A percentile compares a stretch with the other conserved stretches of the same genome.
These are phyloP conservation scores for Bruchidius siliquastri DNA, from an alignment of 2,888 invertebrate species.

Conservation along the genomic window DNA sequence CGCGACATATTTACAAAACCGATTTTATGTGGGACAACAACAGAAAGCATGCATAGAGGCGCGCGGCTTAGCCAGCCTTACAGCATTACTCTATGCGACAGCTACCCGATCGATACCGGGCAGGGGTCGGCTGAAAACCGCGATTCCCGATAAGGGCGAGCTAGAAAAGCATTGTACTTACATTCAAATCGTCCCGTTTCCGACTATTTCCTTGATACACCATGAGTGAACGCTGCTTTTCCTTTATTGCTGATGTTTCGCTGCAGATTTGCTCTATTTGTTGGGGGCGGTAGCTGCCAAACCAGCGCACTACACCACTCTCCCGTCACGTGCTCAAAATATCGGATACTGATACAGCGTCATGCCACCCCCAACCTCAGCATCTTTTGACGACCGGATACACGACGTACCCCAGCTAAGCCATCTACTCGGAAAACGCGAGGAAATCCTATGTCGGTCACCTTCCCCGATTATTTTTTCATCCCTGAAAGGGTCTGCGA, in stretches of 20 bases:
- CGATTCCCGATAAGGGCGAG: slow-evolving; percentile 24
- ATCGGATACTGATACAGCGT: background rate
- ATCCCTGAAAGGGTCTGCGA: background rate
- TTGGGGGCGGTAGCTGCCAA: slow-evolving; percentile 3
- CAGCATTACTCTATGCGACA: slow-evolving; percentile 46
- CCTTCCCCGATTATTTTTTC: background rate
- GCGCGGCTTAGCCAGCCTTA: slow-evolving; percentile 32
- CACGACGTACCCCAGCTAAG: background rate
- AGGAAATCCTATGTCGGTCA: background rate
- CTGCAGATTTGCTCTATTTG: slow-evolving; percentile 1
- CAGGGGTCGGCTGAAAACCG: slow-evolving; percentile 27
- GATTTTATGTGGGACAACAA: background rate
- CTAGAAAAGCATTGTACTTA: slow-evolving; percentile 36
- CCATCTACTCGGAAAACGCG: background rate
- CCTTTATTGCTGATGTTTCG: slow-evolving; percentile 44
- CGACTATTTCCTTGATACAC: slow-evolving; percentile 45
- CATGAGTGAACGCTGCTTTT: slow-evolving; percentile 45
- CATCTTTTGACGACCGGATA: background rate
- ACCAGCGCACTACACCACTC: slow-evolving; percentile 35
- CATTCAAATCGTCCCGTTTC: slow-evolving; percentile 46
- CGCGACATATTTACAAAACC: background rate
- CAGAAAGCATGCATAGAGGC: background rate
- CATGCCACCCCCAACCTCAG: background rate
- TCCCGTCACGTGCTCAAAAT: slow-evolving; percentile 25
- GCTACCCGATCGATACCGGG: slow-evolving; percentile 43